A percentile compares a stretch with the other conserved stretches of the same genome.
Evolutionary conservation across 2,888 invertebrate species (phyloP).

Genomic region (Acanthoscelides obtectus): DNA sequence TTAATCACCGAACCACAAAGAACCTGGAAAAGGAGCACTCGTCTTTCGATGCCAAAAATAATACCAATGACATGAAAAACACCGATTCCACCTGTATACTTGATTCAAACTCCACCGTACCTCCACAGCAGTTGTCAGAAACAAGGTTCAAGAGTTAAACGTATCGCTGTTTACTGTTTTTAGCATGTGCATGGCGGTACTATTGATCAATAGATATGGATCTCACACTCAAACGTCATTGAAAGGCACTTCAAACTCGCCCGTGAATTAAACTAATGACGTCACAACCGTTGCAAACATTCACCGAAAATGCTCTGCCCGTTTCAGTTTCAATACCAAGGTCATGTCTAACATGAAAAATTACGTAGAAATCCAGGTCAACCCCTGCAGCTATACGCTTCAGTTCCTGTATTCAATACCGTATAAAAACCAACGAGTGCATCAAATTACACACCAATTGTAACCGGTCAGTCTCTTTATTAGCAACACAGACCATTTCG

Average conservation of each 20-base stretch:
- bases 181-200: background rate
- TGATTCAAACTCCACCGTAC: too few relatives aligned
- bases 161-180: background rate
- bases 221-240: background rate
- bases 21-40: too few relatives aligned
- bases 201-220: background rate
- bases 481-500: constrained; percentile 22
- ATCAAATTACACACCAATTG: constrained; percentile 10
- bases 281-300: background rate
- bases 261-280: background rate
- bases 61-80: too few relatives aligned
- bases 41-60: too few relatives aligned
- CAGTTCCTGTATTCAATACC: background rate
- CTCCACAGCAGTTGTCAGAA: too few relatives aligned
- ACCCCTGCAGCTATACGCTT: background rate
- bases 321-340: background rate
- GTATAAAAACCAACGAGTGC: background rate
- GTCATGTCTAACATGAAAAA: background rate
- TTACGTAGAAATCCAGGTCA: background rate
- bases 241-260: background rate
- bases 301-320: background rate
- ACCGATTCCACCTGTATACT: too few relatives aligned
- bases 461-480: constrained; percentile 17
- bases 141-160: too few relatives aligned
- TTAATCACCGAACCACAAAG: too few relatives aligned